phyloP scores from a whole-genome alignment of 2,797 vertebrate genomes.

The Spondyliosoma cantharus region DNA sequence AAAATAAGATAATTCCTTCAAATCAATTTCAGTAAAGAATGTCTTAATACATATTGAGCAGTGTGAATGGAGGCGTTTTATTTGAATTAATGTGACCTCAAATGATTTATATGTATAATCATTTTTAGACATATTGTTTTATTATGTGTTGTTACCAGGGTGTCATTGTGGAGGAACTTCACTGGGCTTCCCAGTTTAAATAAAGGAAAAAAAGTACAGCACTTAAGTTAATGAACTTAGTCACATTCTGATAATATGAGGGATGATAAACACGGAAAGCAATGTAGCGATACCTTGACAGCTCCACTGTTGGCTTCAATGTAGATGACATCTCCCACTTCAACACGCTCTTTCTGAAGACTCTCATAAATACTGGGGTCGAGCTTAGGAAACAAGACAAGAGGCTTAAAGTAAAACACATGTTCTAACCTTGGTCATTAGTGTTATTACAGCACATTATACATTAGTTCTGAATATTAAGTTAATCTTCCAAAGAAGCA shows the following conservation, averaged over 20 bases:
- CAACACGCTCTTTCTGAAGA: conserved; percentile 97
- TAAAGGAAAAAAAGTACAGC: background rate
- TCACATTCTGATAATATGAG: background rate
- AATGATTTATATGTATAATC: too few species aligned
- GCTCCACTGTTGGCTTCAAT: conserved; percentile 99
- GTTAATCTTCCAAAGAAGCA: background rate
- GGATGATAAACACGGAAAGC: background rate
- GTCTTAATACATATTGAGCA: too few species aligned
- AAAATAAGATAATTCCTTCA: too few species aligned
- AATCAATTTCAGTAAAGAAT: too few species aligned
- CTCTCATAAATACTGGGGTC: conserved; percentile 99
- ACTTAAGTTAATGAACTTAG: background rate
- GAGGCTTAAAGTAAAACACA: conserved; percentile 1
- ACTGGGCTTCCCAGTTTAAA: too few species aligned
- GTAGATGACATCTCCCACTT: conserved; percentile 98
- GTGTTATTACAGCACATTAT: background rate
- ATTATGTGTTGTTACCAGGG: too few species aligned
- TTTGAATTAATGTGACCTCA: too few species aligned
- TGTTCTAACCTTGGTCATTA: background rate
- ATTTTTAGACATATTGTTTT: too few species aligned
- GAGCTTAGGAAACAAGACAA: conserved; percentile 82
- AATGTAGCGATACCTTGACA: conserved; percentile 89
- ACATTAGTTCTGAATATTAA: background rate
- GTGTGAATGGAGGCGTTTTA: too few species aligned
- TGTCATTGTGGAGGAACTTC: too few species aligned